Evolutionary conservation across 64 coral and sea anemone genomes (phyloP).

Genomic region (Montipora capricornis): DNA sequence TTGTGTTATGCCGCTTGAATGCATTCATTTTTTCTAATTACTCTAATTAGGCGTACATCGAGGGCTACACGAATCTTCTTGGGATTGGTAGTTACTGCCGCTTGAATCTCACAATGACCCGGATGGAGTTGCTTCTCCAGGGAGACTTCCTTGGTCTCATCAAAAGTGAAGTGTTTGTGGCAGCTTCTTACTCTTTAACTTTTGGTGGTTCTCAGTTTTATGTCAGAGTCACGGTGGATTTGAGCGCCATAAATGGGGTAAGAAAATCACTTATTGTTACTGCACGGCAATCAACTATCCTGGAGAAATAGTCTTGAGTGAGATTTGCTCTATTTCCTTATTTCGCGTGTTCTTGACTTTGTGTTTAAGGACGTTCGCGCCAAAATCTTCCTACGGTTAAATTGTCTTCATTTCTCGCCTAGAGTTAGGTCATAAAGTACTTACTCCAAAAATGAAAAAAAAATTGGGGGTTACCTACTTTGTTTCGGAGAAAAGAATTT

Average conservation of each 20-base stretch:
- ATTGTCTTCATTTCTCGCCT: no score
- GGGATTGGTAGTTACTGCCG: slow-evolving; percentile 75
- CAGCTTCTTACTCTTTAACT: slow-evolving; percentile 68
- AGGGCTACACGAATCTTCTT: slow-evolving; percentile 87
- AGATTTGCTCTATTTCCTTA: no score
- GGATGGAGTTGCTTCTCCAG: slow-evolving; percentile 79
- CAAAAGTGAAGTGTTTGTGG: slow-evolving; percentile 89
- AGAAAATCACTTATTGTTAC: not conserved
- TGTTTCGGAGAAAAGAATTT: no score
- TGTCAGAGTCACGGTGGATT: slow-evolving; percentile 88
- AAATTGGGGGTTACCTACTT: no score
- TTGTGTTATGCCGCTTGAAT: no score
- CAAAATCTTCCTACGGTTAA: no score
- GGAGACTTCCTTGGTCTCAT: slow-evolving; percentile 90
- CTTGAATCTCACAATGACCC: slow-evolving; percentile 88
- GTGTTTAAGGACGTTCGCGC: no score
- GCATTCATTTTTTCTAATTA: not conserved
- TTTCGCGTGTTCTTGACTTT: no score
- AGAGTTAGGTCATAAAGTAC: no score
- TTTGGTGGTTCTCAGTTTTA: slow-evolving; percentile 74
- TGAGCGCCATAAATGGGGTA: slow-evolving; percentile 88
- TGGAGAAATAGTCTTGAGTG: no score
- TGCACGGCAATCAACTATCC: no score
- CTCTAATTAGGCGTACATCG: slow-evolving; percentile 78
- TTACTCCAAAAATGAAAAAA: no score